These are phyloP conservation scores for Thaumetopoea pityocampa DNA, from an alignment of 1,140 invertebrate species.

Conservation along the genomic window DNA sequence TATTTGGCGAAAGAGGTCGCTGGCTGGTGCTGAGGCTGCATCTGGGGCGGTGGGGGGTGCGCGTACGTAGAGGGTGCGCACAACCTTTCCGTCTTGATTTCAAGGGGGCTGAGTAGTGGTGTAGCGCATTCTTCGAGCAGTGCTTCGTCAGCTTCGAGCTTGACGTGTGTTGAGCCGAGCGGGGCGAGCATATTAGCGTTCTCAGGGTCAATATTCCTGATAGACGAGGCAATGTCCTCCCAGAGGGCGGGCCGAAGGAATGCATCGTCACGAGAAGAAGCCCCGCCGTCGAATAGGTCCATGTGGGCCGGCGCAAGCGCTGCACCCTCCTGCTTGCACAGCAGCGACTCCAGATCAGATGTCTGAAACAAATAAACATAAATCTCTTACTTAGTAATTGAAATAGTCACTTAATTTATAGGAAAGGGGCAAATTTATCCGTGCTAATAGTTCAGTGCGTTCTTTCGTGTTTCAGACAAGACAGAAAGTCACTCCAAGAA, in stretches of 20 bases:
- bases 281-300: slow-evolving; percentile 67
- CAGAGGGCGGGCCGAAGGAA: slow-evolving; percentile 89
- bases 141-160: slow-evolving; percentile 84
- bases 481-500: too few relatives aligned
- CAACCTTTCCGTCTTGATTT: slow-evolving; percentile 84
- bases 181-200: slow-evolving; percentile 89
- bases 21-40: slow-evolving; percentile 50
- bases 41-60: slow-evolving; percentile 65
- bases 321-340: slow-evolving; percentile 71
- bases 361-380: slow-evolving; percentile 47
- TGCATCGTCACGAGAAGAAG: slow-evolving; percentile 84
- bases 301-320: slow-evolving; percentile 62
- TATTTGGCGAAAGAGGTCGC: slow-evolving; percentile 55
- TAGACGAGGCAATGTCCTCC: slow-evolving; percentile 93
- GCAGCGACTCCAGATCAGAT: slow-evolving; percentile 72
- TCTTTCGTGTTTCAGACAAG: too few relatives aligned
- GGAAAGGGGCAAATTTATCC: too few relatives aligned
- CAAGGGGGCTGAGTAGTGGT: slow-evolving; percentile 82
- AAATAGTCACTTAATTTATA: too few relatives aligned
- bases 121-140: slow-evolving; percentile 74
- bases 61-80: slow-evolving; percentile 63
- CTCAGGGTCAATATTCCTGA: slow-evolving; percentile 91
- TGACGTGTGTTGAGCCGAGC: slow-evolving; percentile 79
- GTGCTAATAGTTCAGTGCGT: too few relatives aligned
- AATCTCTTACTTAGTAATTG: too few relatives aligned